phyloP scores from a whole-genome alignment of 2,113 vertebrate species.

The Ramphastos sulfuratus region DNA sequence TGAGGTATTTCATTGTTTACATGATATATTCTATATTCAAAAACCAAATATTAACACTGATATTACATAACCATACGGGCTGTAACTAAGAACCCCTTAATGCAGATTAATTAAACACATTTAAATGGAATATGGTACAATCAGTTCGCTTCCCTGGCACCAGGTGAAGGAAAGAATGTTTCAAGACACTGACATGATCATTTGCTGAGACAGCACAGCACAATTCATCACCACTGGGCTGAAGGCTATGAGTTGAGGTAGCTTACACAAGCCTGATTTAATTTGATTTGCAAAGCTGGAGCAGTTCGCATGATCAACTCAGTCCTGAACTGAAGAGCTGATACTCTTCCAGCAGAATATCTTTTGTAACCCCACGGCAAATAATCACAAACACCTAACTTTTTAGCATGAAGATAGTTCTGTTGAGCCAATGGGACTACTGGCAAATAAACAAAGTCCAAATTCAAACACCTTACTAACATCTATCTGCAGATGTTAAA shows the following conservation, averaged over 20 bases:
- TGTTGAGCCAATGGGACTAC: neutral
- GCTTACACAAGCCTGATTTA: neutral
- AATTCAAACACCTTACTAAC: neutral
- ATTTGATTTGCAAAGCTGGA: conserved; percentile 1
- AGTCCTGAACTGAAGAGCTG: neutral
- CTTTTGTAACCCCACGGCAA: neutral
- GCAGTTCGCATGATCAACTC: neutral
- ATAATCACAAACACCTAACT: neutral
- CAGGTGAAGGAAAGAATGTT: neutral
- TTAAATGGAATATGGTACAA: neutral
- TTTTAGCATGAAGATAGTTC: neutral
- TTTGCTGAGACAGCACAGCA: neutral
- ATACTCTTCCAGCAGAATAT: neutral
- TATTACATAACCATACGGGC: neutral
- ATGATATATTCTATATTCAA: neutral
- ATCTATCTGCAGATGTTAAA: neutral
- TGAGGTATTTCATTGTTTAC: neutral
- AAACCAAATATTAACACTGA: neutral
- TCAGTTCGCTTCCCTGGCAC: neutral
- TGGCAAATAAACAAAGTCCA: neutral
- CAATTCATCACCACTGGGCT: neutral
- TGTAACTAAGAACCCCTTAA: rapidly evolving
- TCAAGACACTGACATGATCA: neutral
- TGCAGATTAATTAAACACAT: neutral
- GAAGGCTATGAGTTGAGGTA: neutral